Evolutionary conservation across 2,113 vertebrate genomes (phyloP).

Genomic region (Myiozetetes cayanensis): DNA sequence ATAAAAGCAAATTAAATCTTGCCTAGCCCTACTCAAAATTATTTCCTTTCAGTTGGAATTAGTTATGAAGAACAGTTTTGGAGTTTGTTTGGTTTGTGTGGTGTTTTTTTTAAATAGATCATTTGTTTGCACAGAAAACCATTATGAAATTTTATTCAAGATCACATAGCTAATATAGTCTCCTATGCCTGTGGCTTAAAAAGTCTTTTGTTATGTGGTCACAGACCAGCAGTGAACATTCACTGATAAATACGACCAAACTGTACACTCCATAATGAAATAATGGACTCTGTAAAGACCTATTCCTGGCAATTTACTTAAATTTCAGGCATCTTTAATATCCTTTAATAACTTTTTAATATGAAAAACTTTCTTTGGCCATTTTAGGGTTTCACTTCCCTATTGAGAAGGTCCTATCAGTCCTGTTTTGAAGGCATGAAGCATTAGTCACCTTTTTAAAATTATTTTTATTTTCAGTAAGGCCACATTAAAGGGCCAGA

Average conservation of each 20-base stretch:
- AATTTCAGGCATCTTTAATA: background rate
- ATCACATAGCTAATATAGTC: background rate
- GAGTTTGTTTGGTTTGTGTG: background rate
- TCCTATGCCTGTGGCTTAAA: background rate
- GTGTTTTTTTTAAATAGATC: background rate
- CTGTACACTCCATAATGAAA: background rate
- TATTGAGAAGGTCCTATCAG: background rate
- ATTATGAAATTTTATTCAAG: background rate
- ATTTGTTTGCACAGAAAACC: background rate
- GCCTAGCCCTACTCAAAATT: background rate
- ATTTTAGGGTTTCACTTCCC: background rate
- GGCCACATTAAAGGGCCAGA: background rate
- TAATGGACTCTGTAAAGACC: background rate
- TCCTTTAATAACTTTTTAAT: background rate
- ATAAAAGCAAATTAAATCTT: background rate
- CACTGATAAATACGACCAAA: background rate
- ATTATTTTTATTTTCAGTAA: background rate
- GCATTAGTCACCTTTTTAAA: fast-evolving
- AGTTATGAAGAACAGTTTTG: background rate
- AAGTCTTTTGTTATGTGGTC: background rate
- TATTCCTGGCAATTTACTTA: background rate
- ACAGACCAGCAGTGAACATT: background rate
- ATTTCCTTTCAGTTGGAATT: background rate
- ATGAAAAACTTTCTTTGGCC: background rate
- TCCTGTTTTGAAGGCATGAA: background rate